phyloP scores from a whole-genome alignment of 2,888 invertebrate genomes.

The Ormyrus rosae region DNA sequence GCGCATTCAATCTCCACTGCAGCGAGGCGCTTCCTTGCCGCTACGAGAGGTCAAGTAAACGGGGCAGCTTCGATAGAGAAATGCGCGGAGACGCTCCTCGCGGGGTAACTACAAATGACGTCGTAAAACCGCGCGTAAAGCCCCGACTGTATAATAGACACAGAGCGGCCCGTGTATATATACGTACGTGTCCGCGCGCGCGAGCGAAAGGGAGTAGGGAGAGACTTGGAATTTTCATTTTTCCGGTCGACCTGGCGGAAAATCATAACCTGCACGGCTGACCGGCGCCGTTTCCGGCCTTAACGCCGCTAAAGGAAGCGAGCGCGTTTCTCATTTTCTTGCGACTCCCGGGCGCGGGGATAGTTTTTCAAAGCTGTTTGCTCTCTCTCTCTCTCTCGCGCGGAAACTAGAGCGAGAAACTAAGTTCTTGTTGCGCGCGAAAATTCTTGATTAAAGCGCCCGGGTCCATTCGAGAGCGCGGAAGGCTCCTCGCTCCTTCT shows the following conservation, averaged over 20 bases:
- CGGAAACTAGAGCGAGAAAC: not conserved
- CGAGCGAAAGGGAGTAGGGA: not conserved
- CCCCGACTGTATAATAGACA: not conserved
- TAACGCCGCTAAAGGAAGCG: constrained; percentile 11
- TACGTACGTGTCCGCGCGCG: constrained; percentile 20
- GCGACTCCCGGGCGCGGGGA: not conserved
- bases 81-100: not conserved
- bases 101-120: constrained; percentile 50
- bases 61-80: no score
- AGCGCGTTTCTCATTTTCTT: constrained; percentile 20
- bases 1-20: no score
- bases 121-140: constrained; percentile 51
- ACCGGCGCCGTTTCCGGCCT: constrained; percentile 60
- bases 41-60: no score
- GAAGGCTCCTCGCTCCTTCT: no score
- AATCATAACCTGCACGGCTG: constrained; percentile 67
- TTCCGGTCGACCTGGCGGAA: constrained; percentile 69
- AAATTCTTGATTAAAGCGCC: no score
- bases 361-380: constrained; percentile 27
- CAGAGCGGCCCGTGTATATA: not conserved
- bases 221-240: constrained; percentile 68
- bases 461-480: no score
- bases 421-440: not conserved
- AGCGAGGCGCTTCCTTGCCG: no score
- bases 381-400: no score